These are phyloP conservation scores for Proterorhinus semilunaris DNA, from an alignment of 2,113 vertebrate species.

Conservation along the genomic window DNA sequence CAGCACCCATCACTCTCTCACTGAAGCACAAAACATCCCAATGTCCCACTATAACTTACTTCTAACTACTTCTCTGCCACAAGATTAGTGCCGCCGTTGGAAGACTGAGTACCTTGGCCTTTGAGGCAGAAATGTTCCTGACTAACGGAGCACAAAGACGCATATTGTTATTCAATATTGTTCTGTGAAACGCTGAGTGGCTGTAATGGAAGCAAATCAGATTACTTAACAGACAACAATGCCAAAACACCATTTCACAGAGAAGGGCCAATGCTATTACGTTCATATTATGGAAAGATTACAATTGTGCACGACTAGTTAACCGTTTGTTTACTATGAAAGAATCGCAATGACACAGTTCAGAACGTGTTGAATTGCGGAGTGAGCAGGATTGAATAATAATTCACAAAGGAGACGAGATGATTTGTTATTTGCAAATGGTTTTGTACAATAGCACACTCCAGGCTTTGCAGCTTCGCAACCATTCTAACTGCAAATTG, in stretches of 20 bases:
- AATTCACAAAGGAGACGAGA: too few relatives aligned
- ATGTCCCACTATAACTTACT: not conserved
- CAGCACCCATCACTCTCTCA: constrained; percentile 28
- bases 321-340: not conserved
- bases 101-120: constrained; percentile 16
- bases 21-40: not conserved
- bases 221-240: not conserved
- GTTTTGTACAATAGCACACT: too few relatives aligned
- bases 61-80: constrained; percentile 2
- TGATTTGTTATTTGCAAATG: too few relatives aligned
- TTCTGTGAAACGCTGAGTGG: not conserved
- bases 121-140: not conserved
- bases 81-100: not conserved
- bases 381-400: too few relatives aligned
- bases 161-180: constrained; percentile 7
- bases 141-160: constrained; percentile 12
- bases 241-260: not conserved
- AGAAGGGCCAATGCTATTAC: not conserved
- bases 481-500: too few relatives aligned
- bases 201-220: constrained; percentile 2
- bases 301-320: not conserved
- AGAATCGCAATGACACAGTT: not conserved
- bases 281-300: constrained; percentile 11
- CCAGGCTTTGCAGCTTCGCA: too few relatives aligned
- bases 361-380: too few relatives aligned